Conservation (phyloP, 2,113 vertebrate genomes). For the Plestiodon gilberti region DNA sequence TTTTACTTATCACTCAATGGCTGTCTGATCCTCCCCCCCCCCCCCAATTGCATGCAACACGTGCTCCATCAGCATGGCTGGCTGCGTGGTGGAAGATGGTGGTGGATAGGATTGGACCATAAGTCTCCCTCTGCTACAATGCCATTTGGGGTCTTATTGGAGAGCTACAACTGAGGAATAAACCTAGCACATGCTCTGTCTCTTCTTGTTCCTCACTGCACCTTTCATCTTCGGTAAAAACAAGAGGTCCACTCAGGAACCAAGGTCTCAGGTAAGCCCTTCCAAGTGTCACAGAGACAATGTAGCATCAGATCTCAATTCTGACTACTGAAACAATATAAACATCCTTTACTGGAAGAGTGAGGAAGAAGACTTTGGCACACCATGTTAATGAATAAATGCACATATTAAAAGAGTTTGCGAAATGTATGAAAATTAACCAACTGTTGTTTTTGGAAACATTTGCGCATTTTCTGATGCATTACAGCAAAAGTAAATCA, state of each 20-base stretch:
- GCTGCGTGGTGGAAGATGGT: too few relatives aligned
- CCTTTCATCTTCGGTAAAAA: neutral
- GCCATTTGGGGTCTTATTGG: neutral
- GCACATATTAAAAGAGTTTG: neutral
- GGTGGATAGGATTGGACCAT: too few relatives aligned
- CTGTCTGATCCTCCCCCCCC: too few relatives aligned
- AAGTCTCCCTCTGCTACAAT: neutral
- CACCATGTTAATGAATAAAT: neutral
- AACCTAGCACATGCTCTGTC: neutral
- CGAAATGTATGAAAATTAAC: neutral
- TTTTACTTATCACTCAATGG: too few relatives aligned
- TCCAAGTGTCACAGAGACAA: too few relatives aligned
- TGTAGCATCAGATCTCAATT: neutral
- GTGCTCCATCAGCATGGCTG: too few relatives aligned
- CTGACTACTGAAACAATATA: neutral
- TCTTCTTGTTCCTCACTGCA: neutral
- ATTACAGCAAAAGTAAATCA: neutral
- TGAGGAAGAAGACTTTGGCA: neutral
- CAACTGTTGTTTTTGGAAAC: neutral
- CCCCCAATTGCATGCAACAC: too few relatives aligned
- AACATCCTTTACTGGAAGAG: neutral
- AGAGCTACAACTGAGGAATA: neutral
- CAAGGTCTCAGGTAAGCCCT: neutral
- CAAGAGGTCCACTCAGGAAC: neutral
- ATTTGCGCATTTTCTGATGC: neutral